These are phyloP conservation scores for Coranthus polyacanthus DNA, from an alignment of 2,797 vertebrate species.

Conservation along the genomic window DNA sequence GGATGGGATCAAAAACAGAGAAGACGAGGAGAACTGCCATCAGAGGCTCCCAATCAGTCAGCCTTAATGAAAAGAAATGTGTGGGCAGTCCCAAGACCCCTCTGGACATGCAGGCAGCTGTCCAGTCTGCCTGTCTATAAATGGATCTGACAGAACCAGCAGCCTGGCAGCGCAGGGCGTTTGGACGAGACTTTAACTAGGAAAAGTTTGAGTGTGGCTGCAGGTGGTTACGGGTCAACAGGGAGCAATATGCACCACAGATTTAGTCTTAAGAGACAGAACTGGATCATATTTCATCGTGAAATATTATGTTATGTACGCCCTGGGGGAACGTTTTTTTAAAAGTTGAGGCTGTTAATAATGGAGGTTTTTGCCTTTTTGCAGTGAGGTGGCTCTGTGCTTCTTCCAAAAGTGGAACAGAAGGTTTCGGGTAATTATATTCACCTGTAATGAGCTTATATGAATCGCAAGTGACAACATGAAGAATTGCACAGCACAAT, in stretches of 20 bases:
- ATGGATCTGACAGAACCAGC: slow-evolving; percentile 61
- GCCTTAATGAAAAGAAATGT: slow-evolving; percentile 67
- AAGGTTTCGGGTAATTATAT: slow-evolving; percentile 13
- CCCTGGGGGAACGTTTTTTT: slow-evolving; percentile 20
- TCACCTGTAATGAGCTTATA: slow-evolving; percentile 10
- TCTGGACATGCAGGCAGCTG: slow-evolving; percentile 58
- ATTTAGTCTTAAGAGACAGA: slow-evolving; percentile 43
- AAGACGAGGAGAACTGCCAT: slow-evolving; percentile 35
- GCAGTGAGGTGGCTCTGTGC: not conserved
- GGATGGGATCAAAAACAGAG: slow-evolving; percentile 28
- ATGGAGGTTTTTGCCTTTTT: slow-evolving; percentile 24
- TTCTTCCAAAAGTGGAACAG: slow-evolving; percentile 13
- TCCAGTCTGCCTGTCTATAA: slow-evolving; percentile 66
- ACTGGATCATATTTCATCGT: slow-evolving; percentile 48
- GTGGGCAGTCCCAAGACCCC: slow-evolving; percentile 59
- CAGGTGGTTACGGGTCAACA: slow-evolving; percentile 59
- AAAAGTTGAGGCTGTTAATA: slow-evolving; percentile 40
- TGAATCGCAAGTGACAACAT: not conserved
- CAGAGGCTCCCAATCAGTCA: slow-evolving; percentile 51
- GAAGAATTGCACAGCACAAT: not conserved
- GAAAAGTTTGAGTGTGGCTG: slow-evolving; percentile 61
- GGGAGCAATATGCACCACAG: slow-evolving; percentile 38
- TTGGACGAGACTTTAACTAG: slow-evolving; percentile 44
- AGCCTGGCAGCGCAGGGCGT: slow-evolving; percentile 47
- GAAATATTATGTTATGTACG: slow-evolving; percentile 41